Evolutionary conservation across 2,797 vertebrate species (phyloP).

Genomic region (Propithecus perrieri): DNA sequence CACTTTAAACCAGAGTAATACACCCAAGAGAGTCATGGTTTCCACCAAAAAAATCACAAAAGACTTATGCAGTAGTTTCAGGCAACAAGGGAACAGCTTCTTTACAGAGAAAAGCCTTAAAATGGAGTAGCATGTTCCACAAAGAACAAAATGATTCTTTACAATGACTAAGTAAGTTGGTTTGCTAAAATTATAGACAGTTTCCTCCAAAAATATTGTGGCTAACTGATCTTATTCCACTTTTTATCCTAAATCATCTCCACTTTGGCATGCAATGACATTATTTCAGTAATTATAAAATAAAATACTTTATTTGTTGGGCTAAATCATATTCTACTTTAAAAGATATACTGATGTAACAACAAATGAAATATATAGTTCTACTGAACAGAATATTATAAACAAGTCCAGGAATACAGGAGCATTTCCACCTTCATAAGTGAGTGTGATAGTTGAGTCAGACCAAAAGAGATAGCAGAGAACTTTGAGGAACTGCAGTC

Average conservation of each 20-base stretch:
- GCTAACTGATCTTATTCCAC: not conserved
- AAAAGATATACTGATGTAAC: not conserved
- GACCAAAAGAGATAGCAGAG: not conserved
- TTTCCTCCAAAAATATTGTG: slow-evolving; percentile 17
- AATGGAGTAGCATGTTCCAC: slow-evolving; percentile 37
- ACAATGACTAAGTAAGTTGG: slow-evolving; percentile 35
- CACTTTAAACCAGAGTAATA: slow-evolving; percentile 72
- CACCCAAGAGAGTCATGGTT: slow-evolving; percentile 65
- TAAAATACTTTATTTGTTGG: not conserved
- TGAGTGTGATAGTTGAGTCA: not conserved
- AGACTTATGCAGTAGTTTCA: slow-evolving; percentile 62
- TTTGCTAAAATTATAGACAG: not conserved
- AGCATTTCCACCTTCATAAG: not conserved
- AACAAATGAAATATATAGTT: not conserved
- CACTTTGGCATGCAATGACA: not conserved
- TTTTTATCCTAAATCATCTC: not conserved
- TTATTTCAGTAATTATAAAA: slow-evolving; percentile 6
- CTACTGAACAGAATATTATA: not conserved
- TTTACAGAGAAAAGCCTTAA: slow-evolving; percentile 57
- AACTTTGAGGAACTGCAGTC: not conserved
- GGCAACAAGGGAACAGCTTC: slow-evolving; percentile 56
- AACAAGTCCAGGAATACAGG: not conserved
- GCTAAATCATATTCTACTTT: not conserved
- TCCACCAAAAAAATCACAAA: slow-evolving; percentile 71
- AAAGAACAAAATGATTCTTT: slow-evolving; percentile 35